A percentile compares a stretch with the other conserved stretches of the same genome.
Evolutionary conservation across 2,113 vertebrate genomes (phyloP).

Genomic region (Pelmatolapia mariae): DNA sequence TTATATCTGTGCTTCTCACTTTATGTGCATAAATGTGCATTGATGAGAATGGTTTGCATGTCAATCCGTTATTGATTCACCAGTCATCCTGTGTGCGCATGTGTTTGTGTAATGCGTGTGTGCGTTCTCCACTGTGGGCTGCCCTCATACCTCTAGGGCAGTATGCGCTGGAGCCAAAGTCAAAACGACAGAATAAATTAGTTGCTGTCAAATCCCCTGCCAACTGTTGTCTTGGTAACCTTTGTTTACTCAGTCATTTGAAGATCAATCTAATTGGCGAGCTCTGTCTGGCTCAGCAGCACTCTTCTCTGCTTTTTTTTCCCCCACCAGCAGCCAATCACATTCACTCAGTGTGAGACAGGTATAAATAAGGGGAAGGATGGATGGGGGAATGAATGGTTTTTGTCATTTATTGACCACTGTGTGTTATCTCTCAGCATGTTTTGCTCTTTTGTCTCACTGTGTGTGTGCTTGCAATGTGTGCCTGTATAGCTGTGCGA

Average conservation of each 20-base stretch:
- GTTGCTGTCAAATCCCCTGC: neutral
- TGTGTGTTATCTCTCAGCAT: constrained; percentile 30
- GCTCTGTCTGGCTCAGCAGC: neutral
- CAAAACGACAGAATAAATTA: neutral
- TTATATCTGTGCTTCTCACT: neutral
- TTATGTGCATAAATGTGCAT: neutral
- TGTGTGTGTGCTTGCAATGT: neutral
- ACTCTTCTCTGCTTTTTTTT: accelerated
- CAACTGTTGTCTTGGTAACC: constrained; percentile 52
- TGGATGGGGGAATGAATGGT: constrained; percentile 41
- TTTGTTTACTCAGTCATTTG: constrained; percentile 43
- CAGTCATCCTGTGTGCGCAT: neutral
- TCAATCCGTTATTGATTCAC: constrained; percentile 17
- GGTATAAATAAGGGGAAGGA: constrained; percentile 46
- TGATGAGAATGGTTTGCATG: constrained; percentile 3
- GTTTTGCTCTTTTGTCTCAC: neutral
- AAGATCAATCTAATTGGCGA: constrained; percentile 59
- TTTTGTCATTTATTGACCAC: constrained; percentile 60
- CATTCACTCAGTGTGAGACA: neutral
- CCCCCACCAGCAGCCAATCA: constrained; percentile 36
- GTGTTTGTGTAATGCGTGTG: neutral
- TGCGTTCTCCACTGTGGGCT: neutral
- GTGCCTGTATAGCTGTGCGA: neutral
- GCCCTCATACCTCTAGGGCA: neutral
- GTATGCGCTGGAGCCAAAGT: neutral